Evolutionary conservation across 2,113 vertebrate species (phyloP), one percentile per base, ranked within the genome.

Genomic region (Amphiprion percula): DNA sequence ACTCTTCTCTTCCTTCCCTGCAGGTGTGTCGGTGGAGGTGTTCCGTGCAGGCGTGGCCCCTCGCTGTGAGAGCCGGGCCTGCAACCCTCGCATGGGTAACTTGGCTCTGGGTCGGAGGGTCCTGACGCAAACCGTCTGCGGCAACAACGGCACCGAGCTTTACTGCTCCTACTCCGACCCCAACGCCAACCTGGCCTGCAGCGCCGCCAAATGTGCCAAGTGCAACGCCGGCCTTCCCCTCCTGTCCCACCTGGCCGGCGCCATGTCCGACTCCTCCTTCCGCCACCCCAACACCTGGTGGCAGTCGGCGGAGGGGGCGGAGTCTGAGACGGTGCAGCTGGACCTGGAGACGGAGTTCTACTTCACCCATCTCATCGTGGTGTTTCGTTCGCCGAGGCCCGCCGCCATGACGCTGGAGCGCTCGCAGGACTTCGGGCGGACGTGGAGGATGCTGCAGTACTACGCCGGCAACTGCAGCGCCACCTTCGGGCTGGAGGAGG

Each of bases 211-310:
- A 9, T 98, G 97, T 12, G 84, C 91, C 84, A 95, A 95, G 62
- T 99, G 98, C 90, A 96, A 96, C 0, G 82, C 90, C 0, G 93
- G 90, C 23, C 93, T 95, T 0, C 81, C 93, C 0, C 95, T 92
- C 61, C 94, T 95, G 78, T 94, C 97, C 39, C 98, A 99, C 83
- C 95, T 93, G 17, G 88, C 98, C 0, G 88, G 94, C 0, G 95
- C 96, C 87, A 99, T 99, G 98, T 96, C 96, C 0, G 98, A 99
- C 90, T 99, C 98, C 0, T 95, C 98, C 2, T 99, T 99, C 95
- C 95, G 93, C 52, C 94, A 95, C 73, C 98, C 98, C 8, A 94
- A 94, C 77, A 99, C 97, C 0, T 99, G 98, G 98, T 99, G 98
- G 98, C 98, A 99, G 92, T 98, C 98, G 0, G 96, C 97, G 0